A percentile compares a stretch with the other conserved stretches of the same genome.
Evolutionary conservation across 2,797 vertebrate genomes (phyloP).

Genomic region (Lates japonicus): DNA sequence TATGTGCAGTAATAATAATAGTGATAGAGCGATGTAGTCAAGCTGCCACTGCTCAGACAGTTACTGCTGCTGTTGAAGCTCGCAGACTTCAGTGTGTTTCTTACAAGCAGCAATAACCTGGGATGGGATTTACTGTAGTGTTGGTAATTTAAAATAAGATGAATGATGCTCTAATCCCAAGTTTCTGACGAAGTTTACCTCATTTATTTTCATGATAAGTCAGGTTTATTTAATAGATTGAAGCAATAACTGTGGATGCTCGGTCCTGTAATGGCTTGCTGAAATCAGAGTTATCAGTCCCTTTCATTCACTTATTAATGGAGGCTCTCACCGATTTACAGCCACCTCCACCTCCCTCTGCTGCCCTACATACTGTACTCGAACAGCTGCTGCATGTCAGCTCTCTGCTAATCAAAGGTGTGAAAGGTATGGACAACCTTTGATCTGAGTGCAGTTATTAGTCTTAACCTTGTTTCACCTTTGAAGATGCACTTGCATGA

Average conservation of each 20-base stretch:
- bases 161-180: constrained; percentile 19
- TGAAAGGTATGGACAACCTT: constrained; percentile 36
- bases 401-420: constrained; percentile 25
- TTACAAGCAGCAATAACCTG: neutral
- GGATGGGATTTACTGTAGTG: neutral
- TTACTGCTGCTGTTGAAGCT: neutral
- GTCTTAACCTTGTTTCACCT: constrained; percentile 28
- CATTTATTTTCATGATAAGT: constrained; percentile 30
- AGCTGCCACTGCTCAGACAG: neutral
- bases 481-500: constrained; percentile 10
- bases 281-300: constrained; percentile 38
- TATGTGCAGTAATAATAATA: neutral
- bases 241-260: constrained; percentile 29
- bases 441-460: constrained; percentile 44
- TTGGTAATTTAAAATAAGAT: constrained; percentile 14
- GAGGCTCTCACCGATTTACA: constrained; percentile 6
- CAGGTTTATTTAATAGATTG: constrained; percentile 17
- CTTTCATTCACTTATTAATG: constrained; percentile 40
- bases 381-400: constrained; percentile 52
- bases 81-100: neutral
- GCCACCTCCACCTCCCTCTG: constrained; percentile 9
- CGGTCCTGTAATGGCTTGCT: constrained; percentile 21
- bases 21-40: neutral
- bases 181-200: constrained; percentile 5
- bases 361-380: constrained; percentile 39